Evolutionary conservation across 2,797 vertebrate genomes (phyloP).

Genomic region (Artibeus jamaicensis): DNA sequence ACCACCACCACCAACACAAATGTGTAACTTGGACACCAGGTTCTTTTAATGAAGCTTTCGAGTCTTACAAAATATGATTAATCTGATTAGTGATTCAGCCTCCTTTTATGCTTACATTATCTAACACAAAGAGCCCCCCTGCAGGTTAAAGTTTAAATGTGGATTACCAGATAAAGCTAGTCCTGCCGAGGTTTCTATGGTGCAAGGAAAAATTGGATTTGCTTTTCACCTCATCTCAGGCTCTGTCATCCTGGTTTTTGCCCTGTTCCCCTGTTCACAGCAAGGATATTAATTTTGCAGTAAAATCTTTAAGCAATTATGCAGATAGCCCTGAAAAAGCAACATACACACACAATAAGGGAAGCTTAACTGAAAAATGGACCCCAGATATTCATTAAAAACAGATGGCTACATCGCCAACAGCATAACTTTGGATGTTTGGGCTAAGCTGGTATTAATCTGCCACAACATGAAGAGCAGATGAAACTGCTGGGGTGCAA

Average conservation of each 20-base stretch:
- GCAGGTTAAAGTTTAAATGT: conserved; percentile 99
- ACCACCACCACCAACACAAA: conserved; percentile 77
- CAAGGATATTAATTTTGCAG: conserved; percentile 95
- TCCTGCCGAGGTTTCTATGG: conserved; percentile 95
- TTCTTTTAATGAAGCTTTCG: conserved; percentile 93
- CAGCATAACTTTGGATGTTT: conserved; percentile 85
- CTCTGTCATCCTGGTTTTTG: conserved; percentile 88
- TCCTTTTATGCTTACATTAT: conserved; percentile 98
- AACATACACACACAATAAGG: conserved; percentile 94
- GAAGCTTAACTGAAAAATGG: conserved; percentile 93
- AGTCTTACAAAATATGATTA: conserved; percentile 96
- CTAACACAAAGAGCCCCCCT: conserved; percentile 98
- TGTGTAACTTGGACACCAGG: conserved; percentile 91
- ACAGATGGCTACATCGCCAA: conserved; percentile 93
- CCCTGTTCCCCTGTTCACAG: conserved; percentile 88
- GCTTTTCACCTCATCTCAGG: conserved; percentile 91
- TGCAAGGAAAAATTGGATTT: conserved; percentile 93
- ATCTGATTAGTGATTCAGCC: conserved; percentile 98
- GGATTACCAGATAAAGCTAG: conserved; percentile 98
- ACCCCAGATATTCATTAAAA: conserved; percentile 93
- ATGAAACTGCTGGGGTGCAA: conserved; percentile 60
- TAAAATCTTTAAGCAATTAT: conserved; percentile 99
- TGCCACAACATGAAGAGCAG: conserved; percentile 75
- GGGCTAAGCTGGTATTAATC: conserved; percentile 82
- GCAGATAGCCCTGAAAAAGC: conserved; percentile 91